Evolutionary conservation across 2,113 vertebrate genomes (phyloP), one percentile per base, ranked within the genome.

Genomic region (Oryzias javanicus): DNA sequence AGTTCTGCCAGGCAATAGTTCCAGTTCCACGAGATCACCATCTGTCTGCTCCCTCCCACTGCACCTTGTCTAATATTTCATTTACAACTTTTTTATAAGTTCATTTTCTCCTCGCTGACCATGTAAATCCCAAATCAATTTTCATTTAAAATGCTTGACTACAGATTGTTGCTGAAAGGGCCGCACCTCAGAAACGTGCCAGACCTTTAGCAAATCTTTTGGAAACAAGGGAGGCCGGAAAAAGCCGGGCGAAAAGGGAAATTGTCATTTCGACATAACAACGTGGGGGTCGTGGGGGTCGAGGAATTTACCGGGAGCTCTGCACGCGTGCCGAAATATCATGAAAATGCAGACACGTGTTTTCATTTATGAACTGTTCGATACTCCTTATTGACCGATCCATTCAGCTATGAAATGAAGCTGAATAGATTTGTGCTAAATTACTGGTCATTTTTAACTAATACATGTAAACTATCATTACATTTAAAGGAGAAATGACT

Each of bases 61-160:
- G 79, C 88, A 84, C 86, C 94, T 95, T 96, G 94, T 95, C 93
- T 95, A 96, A 96, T 97, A 96, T 97, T 98, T 98, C 94, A 97
- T 95, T 91, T 96, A 96, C 94, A 95, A 94, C 93, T 93, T 95
- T 35, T 93, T 94, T 92, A 93, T 94, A 95, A 96, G 94, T 96
- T 98, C 94, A 97, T 96, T 95, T 94, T 95, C 93, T 94, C 95
- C 93, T 95, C 94, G 93, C 93, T 95, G 94, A 94, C 95, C 96
- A 99, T 98, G 96, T 97, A 98, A 97, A 98, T 97, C 94, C 95
- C 94, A 95, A 97, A 98, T 98, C 95, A 98, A 98, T 98, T 99
- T 95, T 96, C 94, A 97, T 98, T 98, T 97, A 93, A 94, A 95
- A 94, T 93, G 92, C 94, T 94, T 93, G 93, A 95, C 92, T 95